Evolutionary conservation across 2,797 vertebrate genomes (phyloP), one percentile per base, ranked within the genome.

Genomic region (Tauraco hartlaubi): DNA sequence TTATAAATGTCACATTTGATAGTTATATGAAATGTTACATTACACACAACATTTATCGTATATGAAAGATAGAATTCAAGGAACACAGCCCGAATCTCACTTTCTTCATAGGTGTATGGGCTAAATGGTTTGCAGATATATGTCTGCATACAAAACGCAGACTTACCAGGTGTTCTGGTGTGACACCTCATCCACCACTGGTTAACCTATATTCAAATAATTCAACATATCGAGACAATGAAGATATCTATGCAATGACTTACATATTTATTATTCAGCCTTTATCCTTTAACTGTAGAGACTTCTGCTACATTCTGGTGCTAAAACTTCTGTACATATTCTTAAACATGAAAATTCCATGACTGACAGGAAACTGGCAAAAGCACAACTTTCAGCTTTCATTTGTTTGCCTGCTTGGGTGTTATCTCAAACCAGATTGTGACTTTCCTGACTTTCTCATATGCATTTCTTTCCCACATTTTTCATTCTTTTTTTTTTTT

Each of bases 1-100:
- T 81, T 95, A 81, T 96, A 96, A 97, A 97, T 96, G 85, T 97
- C 93, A 96, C 74, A 83, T 92, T 93, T 78, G 25, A 92, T 89
- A 85, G 67, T 83, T 96, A 84, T 6, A 87, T 90, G 68, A 51
- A 96, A 94, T 92, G 49, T 94, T 96, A 75, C 49, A 72, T 90
- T 94, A 81, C 59, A 88, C 66, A 90, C 39, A 92, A 86, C 39
- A 84, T 82, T 97, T 90, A 21, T 73, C 73, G 76, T 78, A n/a
- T 39, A 82, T 88, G 77, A 91, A 96, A 96, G 84, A 59, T 13
- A 92, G 43, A 84, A 75, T 76, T 69, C 59, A 90, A 83, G 77
- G 69, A 87, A 82, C 81, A 85, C 28, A 66, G 33, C 35, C 66
- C 31, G 25, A 64, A n/a, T 51, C 66, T 95, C 73, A 26, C 67